A percentile compares a stretch with the other conserved stretches of the same genome.
These are phyloP conservation scores for Hypsopygia costalis DNA, from an alignment of 2,888 invertebrate species.

Conservation along the genomic window DNA sequence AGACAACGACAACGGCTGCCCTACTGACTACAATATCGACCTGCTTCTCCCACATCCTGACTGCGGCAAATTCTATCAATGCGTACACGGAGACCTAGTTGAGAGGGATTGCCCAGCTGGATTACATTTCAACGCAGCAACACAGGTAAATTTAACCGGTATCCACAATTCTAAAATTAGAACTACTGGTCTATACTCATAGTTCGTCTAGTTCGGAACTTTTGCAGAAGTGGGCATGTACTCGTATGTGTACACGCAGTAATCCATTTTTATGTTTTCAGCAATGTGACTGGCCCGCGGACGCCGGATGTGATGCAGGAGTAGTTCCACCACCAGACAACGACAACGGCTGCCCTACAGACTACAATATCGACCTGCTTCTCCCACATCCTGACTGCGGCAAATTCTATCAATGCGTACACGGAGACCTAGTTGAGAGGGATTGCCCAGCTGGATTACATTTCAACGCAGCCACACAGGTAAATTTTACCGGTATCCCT, in stretches of 20 bases:
- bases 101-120: constrained; percentile 25
- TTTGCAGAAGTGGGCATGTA: too few relatives aligned
- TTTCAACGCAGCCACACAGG: constrained; percentile 34
- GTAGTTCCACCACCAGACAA: too few relatives aligned
- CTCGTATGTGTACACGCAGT: too few relatives aligned
- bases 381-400: constrained; percentile 31
- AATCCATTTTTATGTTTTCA: too few relatives aligned
- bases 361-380: constrained; percentile 20
- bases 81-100: constrained; percentile 21
- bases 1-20: too few relatives aligned
- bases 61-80: constrained; percentile 34
- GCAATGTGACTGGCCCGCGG: too few relatives aligned
- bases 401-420: constrained; percentile 31
- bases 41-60: constrained; percentile 27
- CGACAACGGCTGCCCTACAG: constrained; percentile 28
- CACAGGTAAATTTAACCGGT: constrained; percentile 31
- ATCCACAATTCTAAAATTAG: too few relatives aligned
- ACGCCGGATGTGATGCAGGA: too few relatives aligned
- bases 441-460: constrained; percentile 26
- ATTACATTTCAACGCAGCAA: constrained; percentile 28
- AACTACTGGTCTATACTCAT: too few relatives aligned
- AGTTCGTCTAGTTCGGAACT: too few relatives aligned
- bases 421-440: constrained; percentile 19
- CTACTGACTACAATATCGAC: constrained; percentile 22
- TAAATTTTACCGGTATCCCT: constrained; percentile 15